Conservation (phyloP, 1,140 invertebrate species). For the Pollicipes pollicipes region DNA sequence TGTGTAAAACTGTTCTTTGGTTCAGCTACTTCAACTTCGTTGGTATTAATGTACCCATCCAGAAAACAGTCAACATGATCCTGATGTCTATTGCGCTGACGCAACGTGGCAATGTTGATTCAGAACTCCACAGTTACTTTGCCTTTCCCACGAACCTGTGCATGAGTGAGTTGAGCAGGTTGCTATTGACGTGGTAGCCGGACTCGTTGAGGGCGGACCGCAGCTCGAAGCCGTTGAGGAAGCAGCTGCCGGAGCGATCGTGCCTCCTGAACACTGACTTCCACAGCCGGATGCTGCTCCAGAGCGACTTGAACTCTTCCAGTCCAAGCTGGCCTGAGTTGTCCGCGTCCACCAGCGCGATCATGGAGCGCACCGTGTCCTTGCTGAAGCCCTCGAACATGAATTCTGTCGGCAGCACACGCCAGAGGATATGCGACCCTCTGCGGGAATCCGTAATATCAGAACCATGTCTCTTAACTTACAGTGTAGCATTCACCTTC, state of each 20-base stretch:
- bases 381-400: constrained; percentile 68
- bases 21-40: too few species aligned
- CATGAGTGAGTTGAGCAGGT: constrained; percentile 66
- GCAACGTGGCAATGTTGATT: too few species aligned
- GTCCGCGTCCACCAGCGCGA: constrained; percentile 88
- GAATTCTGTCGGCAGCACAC: constrained; percentile 38
- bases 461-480: too few species aligned
- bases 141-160: too few species aligned
- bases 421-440: too few species aligned
- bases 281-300: constrained; percentile 74
- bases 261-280: constrained; percentile 75
- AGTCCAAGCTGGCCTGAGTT: constrained; percentile 82
- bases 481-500: too few species aligned
- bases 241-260: constrained; percentile 60
- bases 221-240: constrained; percentile 64
- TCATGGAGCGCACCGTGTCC: constrained; percentile 85
- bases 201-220: constrained; percentile 67
- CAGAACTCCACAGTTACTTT: too few species aligned
- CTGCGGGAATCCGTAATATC: too few species aligned
- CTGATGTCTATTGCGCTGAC: too few species aligned
- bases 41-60: too few species aligned
- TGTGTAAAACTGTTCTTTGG: too few species aligned
- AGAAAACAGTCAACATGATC: too few species aligned
- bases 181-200: constrained; percentile 76
- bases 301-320: constrained; percentile 77